Base-by-base conservation (phyloP, 2,797 vertebrate genomes). In the Parauchenoglanis punctatus region DNA sequence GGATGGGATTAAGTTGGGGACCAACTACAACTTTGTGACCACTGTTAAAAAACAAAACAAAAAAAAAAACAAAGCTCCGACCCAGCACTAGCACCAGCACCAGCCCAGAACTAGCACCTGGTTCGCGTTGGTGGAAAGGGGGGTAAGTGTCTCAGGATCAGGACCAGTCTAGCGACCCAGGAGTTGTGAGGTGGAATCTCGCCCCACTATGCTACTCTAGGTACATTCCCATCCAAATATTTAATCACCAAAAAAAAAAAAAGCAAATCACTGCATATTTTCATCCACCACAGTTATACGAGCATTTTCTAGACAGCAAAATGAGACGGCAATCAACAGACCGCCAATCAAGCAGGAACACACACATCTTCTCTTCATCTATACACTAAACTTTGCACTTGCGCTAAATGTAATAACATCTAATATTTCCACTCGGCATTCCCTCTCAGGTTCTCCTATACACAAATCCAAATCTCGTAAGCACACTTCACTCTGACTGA, bases 341-440 rank as follows among this genome's bases (percentile, higher is more conserved):
- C 72, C 46, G 25, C 11, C 46, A 13, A 52, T 52, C 73, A 75
- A 56, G 1, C 7, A 17, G n/a, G 56, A 44, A 59, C 80, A 44
- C 20, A n/a, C 20, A 44, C 56, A 49, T 11, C 35, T 44, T 7
- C 25, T 49, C 80, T 65, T 82, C 40, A 8, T 63, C 20, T 40
- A 13, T 52, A 40, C 25, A 20, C 58, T 40, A 61, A 44, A 63
- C 58, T 6, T n/a, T 25, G 20, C 35, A 31, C n/a, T 75, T 46
- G 70, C 8, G 1, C 49, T 59, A 35, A 7, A 63, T 81, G 59
- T 46, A 25, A n/a, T 52, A 67, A 31, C 0, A 1, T 83, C 59
- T 83, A 10, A 31, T 52, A 83, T 49, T 65, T 67, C 81, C 23
- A 28, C 67, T 52, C 2, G 18, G 11, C 84, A 52, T 85, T 85